Percentiles rank a stretch among this genome's conserved stretches.
Evolutionary conservation across 2,888 invertebrate species (phyloP).

Genomic region (Argyresthia albistria): DNA sequence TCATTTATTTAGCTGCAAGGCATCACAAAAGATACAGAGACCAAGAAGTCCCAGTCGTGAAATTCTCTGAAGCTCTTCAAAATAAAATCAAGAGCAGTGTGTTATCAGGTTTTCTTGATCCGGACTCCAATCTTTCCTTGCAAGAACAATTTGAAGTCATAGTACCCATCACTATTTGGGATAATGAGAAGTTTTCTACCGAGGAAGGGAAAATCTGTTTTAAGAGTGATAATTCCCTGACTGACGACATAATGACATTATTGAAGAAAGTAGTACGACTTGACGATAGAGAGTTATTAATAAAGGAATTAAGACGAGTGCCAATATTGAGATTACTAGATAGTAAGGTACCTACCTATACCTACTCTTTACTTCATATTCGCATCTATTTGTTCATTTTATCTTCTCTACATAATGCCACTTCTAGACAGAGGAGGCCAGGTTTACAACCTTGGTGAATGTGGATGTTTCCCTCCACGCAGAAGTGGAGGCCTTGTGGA

Average conservation of each 20-base stretch:
- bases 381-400: too few species aligned
- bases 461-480: too few species aligned
- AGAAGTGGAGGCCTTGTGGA: too few species aligned
- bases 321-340: conserved; percentile 39
- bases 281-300: conserved; percentile 30
- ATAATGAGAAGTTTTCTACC: conserved; percentile 35
- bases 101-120: conserved; percentile 35
- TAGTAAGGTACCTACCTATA: conserved; percentile 29
- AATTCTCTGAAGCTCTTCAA: conserved; percentile 39
- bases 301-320: conserved; percentile 30
- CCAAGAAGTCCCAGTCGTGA: conserved; percentile 20
- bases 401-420: too few species aligned
- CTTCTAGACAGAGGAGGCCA: too few species aligned
- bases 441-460: too few species aligned
- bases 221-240: conserved; percentile 33
- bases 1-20: conserved; percentile 29
- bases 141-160: conserved; percentile 45
- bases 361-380: too few species aligned
- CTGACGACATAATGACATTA: conserved; percentile 35
- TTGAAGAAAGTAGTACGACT: conserved; percentile 33
- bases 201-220: conserved; percentile 49
- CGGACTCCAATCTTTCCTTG: conserved; percentile 31
- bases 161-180: conserved; percentile 45
- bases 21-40: conserved; percentile 33
- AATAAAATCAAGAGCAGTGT: conserved; percentile 43